phyloP scores from a whole-genome alignment of 2,113 vertebrate genomes.

The Spilogale gracilis region DNA sequence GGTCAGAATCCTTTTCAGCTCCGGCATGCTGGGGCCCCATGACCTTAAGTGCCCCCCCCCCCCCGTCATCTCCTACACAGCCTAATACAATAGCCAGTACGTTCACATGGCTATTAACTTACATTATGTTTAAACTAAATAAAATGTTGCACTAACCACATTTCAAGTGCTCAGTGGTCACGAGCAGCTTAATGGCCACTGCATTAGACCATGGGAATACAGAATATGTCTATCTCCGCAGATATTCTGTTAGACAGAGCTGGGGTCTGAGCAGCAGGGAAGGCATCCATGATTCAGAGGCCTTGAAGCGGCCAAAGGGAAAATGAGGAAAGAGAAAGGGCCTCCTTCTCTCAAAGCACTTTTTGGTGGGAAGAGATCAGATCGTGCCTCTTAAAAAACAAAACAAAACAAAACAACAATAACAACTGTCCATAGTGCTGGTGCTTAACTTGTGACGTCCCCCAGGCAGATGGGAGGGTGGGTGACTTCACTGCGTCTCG shows the following conservation, averaged over 20 bases:
- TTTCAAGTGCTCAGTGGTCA: background rate
- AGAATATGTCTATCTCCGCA: too few species aligned
- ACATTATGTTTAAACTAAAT: background rate
- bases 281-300: background rate
- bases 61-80: background rate
- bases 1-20: background rate
- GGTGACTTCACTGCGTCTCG: background rate
- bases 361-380: background rate
- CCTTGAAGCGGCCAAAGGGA: background rate
- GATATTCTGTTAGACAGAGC: background rate
- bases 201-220: too few species aligned
- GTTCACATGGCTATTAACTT: background rate
- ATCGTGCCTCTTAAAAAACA: background rate
- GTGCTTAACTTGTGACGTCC: background rate
- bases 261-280: too few species aligned
- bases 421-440: background rate
- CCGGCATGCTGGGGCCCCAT: background rate
- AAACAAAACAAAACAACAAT: background rate
- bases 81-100: background rate
- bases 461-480: background rate
- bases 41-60: background rate
- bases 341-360: background rate
- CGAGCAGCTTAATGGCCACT: background rate
- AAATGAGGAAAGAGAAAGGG: background rate
- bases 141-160: background rate